Evolutionary conservation across 2,113 vertebrate genomes (phyloP), one percentile per base, ranked within the genome.

Genomic region (Cyanoramphus novaezelandiae): DNA sequence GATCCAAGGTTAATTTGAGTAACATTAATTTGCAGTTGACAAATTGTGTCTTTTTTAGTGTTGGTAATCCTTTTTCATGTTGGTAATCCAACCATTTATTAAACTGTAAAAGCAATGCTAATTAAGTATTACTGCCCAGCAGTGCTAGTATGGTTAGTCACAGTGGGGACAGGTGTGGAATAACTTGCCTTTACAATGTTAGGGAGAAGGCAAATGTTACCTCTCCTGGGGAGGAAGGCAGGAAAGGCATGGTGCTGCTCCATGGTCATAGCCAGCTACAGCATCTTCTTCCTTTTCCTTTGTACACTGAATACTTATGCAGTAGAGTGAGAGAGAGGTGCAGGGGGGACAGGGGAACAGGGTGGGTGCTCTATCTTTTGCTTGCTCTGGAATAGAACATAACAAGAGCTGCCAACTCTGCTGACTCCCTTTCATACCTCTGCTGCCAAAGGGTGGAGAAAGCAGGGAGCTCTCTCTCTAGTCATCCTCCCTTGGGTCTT

Each of bases 51-150:
- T 94, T 96, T 95, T 95, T 97, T 96, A 80, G 24, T 10, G 1
- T 68, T 82, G 47, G 82, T 96, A 94, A 96, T 95, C 69, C 89
- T 96, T 95, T 94, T 97, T 96, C 74, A 23, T 10, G 1, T 68
- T 82, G 52, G 82, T 96, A 94, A 96, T 95, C 69, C 90, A 95
- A 79, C 78, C 78, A 97, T 97, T 98, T 97, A 94, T 97, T 97
- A 96, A 94, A 85, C 82, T 96, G 86, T 95, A 93, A 96, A 80
- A 97, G 84, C 82, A 96, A 47, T 55, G 25, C 68, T 96, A 98
- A 97, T 98, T 98, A 95, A 95, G 49, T 86, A 94, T 96, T 96
- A 95, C 79, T 88, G 65, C 68, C 57, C 49, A 89, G 43, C 53
- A 78, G 21, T 71, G 76, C 64, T 82, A 4, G 33, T 86, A 5